Conservation (phyloP, 2,797 vertebrate species). For the Oreochromis grahami region DNA sequence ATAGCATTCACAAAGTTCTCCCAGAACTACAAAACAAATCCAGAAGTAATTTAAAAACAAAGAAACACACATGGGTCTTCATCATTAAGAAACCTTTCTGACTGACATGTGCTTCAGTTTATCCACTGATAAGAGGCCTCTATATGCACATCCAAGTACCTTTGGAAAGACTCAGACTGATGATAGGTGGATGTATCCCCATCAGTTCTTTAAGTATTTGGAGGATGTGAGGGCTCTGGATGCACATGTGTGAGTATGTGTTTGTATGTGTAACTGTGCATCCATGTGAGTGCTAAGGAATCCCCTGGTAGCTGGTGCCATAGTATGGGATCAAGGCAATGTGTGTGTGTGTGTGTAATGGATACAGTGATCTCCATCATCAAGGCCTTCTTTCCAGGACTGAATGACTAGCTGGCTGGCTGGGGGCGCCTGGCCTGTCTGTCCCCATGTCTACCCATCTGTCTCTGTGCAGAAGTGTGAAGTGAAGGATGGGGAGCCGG, state of each 20-base stretch:
- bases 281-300: conserved; percentile 38
- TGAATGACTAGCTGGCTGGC: conserved; percentile 18
- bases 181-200: conserved; percentile 44
- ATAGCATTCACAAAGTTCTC: background rate
- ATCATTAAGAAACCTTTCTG: background rate
- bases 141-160: background rate
- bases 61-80: background rate
- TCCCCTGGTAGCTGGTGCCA: conserved; percentile 51
- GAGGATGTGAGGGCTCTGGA: background rate
- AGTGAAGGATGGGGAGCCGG: conserved; percentile 78
- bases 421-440: conserved; percentile 58
- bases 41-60: background rate
- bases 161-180: conserved; percentile 10
- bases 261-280: conserved; percentile 12
- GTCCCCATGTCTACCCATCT: conserved; percentile 70
- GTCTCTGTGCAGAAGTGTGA: conserved; percentile 72
- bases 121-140: background rate
- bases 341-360: conserved; percentile 34
- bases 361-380: conserved; percentile 40
- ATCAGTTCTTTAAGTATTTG: background rate
- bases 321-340: conserved; percentile 10
- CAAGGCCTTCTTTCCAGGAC: conserved; percentile 25
- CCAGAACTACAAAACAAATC: background rate
- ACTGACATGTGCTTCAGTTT: conserved; percentile 14
- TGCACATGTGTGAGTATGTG: conserved; percentile 47